Evolutionary conservation across 2,113 vertebrate species (phyloP).

Genomic region (Myiopsitta monachus): DNA sequence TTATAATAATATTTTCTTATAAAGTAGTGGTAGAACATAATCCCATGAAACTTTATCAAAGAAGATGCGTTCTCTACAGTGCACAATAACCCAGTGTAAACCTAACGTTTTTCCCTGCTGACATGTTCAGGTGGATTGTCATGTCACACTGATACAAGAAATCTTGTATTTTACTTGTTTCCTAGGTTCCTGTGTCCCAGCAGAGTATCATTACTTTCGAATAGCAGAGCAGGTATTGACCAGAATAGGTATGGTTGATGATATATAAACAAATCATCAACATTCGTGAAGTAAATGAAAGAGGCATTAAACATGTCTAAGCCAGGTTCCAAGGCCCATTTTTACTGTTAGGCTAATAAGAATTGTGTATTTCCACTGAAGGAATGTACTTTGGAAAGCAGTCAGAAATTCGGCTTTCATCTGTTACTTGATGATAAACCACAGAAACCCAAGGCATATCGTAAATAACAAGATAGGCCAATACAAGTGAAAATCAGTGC

Average conservation of each 20-base stretch:
- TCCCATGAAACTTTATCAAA: not conserved
- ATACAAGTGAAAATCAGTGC: no score
- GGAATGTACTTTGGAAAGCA: not conserved
- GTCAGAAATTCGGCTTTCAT: not conserved
- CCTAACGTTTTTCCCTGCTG: not conserved
- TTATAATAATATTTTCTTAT: not conserved
- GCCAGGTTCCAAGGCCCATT: not conserved
- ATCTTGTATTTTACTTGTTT: not conserved
- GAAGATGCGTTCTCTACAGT: not conserved
- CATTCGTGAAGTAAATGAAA: constrained; percentile 98
- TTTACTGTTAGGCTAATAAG: not conserved
- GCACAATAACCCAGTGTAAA: not conserved
- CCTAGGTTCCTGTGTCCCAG: constrained; percentile 91
- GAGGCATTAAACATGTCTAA: constrained; percentile 72
- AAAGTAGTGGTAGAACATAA: not conserved
- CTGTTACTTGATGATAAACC: no score
- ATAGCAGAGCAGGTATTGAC: constrained; percentile 94
- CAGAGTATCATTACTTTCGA: constrained; percentile 89
- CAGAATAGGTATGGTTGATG: constrained; percentile 89
- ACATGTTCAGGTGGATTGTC: not conserved
- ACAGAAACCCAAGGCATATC: no score
- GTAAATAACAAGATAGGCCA: no score
- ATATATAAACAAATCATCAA: constrained; percentile 95
- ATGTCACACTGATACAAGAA: not conserved
- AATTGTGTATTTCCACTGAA: not conserved